phyloP scores from a whole-genome alignment of 1,140 invertebrate genomes.

The Drosophila pseudoananassae region DNA sequence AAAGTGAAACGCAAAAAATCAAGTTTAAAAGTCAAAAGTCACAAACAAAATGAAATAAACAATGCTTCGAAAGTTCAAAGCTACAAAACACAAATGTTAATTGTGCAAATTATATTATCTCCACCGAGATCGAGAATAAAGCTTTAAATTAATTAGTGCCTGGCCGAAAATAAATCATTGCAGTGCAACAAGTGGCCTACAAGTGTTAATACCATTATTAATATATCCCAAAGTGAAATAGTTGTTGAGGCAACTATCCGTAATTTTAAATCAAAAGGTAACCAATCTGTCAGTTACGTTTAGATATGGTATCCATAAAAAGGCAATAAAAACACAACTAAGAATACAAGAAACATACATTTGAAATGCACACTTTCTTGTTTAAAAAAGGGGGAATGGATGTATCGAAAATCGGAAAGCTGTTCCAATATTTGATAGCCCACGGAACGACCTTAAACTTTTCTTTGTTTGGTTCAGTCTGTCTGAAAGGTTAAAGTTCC shows the following conservation, averaged over 20 bases:
- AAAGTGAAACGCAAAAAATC: slow-evolving; percentile 56
- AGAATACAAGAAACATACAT: no score
- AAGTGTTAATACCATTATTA: not conserved
- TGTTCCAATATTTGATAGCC: slow-evolving; percentile 71
- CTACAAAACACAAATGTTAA: slow-evolving; percentile 36
- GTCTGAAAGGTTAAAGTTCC: slow-evolving; percentile 53
- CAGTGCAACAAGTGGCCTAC: slow-evolving; percentile 1
- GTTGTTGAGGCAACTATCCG: no score
- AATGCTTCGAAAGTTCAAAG: slow-evolving; percentile 68
- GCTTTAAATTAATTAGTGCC: slow-evolving; percentile 1
- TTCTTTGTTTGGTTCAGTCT: slow-evolving; percentile 21
- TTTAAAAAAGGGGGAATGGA: no score
- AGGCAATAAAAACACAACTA: no score
- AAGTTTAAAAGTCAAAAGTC: slow-evolving; percentile 60
- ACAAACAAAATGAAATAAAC: slow-evolving; percentile 38
- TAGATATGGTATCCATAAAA: no score
- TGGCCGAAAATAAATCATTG: slow-evolving; percentile 6
- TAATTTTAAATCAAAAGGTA: no score
- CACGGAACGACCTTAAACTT: slow-evolving; percentile 66
- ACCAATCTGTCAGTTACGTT: no score
- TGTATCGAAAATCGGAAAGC: slow-evolving; percentile 46
- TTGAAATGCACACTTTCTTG: no score
- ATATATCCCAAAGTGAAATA: not conserved
- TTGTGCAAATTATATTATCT: slow-evolving; percentile 18
- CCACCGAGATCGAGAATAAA: slow-evolving; percentile 2